Percentiles rank a stretch among this genome's conserved stretches.
These are phyloP conservation scores for Micromys minutus DNA, from an alignment of 2,113 vertebrate species.

Conservation along the genomic window DNA sequence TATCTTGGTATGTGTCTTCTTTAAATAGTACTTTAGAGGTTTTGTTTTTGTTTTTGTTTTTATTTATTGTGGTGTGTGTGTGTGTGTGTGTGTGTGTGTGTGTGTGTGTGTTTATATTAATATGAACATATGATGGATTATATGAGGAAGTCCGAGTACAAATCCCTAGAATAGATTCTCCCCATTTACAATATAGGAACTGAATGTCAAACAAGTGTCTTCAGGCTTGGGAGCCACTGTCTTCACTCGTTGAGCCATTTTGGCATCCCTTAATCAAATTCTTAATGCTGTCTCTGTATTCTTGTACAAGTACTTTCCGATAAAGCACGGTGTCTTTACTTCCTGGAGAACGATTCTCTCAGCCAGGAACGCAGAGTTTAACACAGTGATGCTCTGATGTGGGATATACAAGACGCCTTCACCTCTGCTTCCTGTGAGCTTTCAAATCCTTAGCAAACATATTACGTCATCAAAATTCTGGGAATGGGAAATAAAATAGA, in stretches of 20 bases:
- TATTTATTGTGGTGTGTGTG: background rate
- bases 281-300: too few relatives aligned
- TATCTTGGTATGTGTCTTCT: background rate
- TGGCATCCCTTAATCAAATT: background rate
- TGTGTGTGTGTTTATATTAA: background rate
- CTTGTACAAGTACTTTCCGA: too few relatives aligned
- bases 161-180: too few relatives aligned
- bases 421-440: background rate
- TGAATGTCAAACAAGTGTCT: background rate
- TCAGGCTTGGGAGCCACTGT: background rate
- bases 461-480: background rate
- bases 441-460: background rate
- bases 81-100: background rate
- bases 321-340: background rate
- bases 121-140: accelerated
- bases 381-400: background rate
- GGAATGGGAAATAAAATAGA: background rate
- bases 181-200: too few relatives aligned
- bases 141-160: background rate
- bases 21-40: background rate
- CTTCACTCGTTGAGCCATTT: background rate
- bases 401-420: background rate
- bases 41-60: background rate
- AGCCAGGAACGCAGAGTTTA: background rate
- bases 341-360: background rate